A percentile compares a stretch with the other conserved stretches of the same genome.
phyloP scores from a whole-genome alignment of 2,888 invertebrate genomes.

The Plutella xylostella region DNA sequence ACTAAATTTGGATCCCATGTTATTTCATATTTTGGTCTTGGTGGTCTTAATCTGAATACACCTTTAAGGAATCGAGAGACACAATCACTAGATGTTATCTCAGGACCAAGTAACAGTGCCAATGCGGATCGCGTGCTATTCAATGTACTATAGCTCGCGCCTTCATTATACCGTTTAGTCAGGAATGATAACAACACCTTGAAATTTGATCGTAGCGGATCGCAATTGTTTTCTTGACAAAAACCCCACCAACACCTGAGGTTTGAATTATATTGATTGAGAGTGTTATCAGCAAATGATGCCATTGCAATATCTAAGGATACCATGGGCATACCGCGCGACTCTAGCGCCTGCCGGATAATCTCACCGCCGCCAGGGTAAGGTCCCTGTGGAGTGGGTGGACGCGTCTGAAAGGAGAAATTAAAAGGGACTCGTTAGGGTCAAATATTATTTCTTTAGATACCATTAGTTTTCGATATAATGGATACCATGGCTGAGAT shows the following conservation, averaged over 20 bases:
- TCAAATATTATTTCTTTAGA: not conserved
- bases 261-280: not conserved
- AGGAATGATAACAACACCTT: not conserved
- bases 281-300: not conserved
- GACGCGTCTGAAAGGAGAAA: not conserved
- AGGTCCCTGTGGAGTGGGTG: conserved; percentile 6
- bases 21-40: conserved; percentile 2
- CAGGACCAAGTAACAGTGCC: not conserved
- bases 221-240: not conserved
- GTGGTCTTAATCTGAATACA: not conserved
- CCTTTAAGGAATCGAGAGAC: conserved; percentile 2
- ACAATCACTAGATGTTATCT: not conserved
- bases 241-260: not conserved
- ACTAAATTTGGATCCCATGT: conserved; percentile 5
- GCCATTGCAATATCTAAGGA: not conserved
- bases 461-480: not conserved
- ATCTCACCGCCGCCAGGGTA: conserved; percentile 12
- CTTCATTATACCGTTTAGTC: not conserved
- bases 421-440: conserved; percentile 5
- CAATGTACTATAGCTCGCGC: not conserved
- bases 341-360: conserved; percentile 10
- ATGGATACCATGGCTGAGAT: conserved; percentile 10
- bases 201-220: not conserved
- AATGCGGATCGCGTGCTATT: not conserved
- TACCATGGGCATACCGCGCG: conserved; percentile 2